phyloP scores from a whole-genome alignment of 1,140 invertebrate species.

The Colletes gigas region DNA sequence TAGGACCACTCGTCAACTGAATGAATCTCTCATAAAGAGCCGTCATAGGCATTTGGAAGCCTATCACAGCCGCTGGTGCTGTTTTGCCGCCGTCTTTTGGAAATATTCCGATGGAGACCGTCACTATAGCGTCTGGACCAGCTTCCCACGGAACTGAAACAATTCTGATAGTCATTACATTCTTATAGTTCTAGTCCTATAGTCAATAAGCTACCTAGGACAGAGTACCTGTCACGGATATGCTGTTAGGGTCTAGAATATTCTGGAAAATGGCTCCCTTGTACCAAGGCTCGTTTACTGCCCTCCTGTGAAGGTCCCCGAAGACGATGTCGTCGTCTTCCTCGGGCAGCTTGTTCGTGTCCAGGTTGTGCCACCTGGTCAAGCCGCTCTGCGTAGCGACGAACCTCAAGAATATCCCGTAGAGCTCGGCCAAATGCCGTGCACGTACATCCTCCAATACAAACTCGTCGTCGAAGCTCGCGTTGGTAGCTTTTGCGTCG shows the following conservation, averaged over 20 bases:
- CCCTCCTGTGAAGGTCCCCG: slow-evolving; percentile 88
- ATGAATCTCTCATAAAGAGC: slow-evolving; percentile 86
- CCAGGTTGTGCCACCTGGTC: slow-evolving; percentile 90
- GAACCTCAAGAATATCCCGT: slow-evolving; percentile 88
- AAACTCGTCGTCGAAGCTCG: slow-evolving; percentile 85
- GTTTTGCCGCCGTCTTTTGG: slow-evolving; percentile 88
- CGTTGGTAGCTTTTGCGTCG: slow-evolving; percentile 91
- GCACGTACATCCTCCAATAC: slow-evolving; percentile 80
- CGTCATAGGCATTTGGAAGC: slow-evolving; percentile 89
- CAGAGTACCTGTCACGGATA: slow-evolving; percentile 72
- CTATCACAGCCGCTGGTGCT: slow-evolving; percentile 93
- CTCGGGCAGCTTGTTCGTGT: slow-evolving; percentile 3
- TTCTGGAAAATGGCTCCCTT: slow-evolving; percentile 94
- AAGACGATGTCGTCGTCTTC: slow-evolving; percentile 84
- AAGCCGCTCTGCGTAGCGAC: slow-evolving; percentile 94
- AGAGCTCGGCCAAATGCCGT: slow-evolving; percentile 81
- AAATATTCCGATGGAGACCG: slow-evolving; percentile 92
- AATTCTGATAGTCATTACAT: slow-evolving; percentile 1
- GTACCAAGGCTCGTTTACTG: slow-evolving; percentile 96
- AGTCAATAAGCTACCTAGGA: too few species aligned
- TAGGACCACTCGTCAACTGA: slow-evolving; percentile 84
- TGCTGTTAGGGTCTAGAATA: slow-evolving; percentile 85
- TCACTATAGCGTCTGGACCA: slow-evolving; percentile 84
- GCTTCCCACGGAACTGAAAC: slow-evolving; percentile 88
- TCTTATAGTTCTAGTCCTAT: too few species aligned